Evolutionary conservation across 2,797 vertebrate species (phyloP).

Genomic region (Enteromius unitaeniatus): DNA sequence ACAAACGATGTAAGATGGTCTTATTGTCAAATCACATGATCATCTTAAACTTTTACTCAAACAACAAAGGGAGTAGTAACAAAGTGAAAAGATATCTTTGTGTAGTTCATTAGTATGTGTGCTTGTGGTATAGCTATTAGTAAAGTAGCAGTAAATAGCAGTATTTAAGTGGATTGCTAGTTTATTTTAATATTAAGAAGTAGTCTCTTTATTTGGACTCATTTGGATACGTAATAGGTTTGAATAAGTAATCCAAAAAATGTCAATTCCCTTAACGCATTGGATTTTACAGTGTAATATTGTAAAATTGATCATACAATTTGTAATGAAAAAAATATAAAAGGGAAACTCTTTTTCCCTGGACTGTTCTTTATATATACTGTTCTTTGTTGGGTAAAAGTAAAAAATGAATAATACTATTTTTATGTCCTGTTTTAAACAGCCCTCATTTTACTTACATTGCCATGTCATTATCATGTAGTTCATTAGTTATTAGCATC

Average conservation of each 20-base stretch:
- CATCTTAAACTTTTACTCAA: neutral
- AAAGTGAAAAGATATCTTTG: neutral
- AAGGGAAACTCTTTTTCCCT: neutral
- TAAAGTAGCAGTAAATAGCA: neutral
- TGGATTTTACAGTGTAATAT: neutral
- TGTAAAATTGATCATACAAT: neutral
- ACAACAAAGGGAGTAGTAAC: neutral
- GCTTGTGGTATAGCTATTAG: neutral
- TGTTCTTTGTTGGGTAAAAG: neutral
- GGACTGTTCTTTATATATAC: neutral
- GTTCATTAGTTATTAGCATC: slow-evolving; percentile 58
- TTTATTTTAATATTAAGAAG: neutral
- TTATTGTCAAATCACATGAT: neutral
- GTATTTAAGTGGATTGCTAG: neutral
- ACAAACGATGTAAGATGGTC: neutral
- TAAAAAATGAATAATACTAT: slow-evolving; percentile 7
- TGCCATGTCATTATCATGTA: slow-evolving; percentile 49
- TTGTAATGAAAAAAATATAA: neutral
- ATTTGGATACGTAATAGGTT: neutral
- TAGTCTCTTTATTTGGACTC: neutral
- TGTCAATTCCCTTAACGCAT: neutral
- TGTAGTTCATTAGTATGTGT: neutral
- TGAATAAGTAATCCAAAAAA: neutral
- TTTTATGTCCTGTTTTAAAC: slow-evolving; percentile 20
- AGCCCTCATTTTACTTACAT: slow-evolving; percentile 15